These are phyloP conservation scores for Diacarnus erythraeanus DNA, from an alignment of 37 sponge, comb jelly and placozoan genomes.

Conservation along the genomic window DNA sequence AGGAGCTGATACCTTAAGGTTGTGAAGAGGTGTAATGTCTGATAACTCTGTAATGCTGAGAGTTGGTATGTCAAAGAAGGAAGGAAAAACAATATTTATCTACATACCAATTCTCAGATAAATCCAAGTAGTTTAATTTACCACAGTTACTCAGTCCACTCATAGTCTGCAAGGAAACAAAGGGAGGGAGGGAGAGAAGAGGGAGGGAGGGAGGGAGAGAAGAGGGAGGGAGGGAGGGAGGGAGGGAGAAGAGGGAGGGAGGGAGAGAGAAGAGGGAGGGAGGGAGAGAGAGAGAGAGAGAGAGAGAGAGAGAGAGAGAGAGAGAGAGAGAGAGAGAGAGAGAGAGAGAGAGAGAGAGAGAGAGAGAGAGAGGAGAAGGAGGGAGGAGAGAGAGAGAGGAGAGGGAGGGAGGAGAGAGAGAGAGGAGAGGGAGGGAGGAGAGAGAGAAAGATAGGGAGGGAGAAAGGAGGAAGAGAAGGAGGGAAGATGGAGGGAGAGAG, in stretches of 20 bases:
- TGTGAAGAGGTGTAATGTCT: slow-evolving; percentile 13
- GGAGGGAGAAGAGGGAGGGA: no score
- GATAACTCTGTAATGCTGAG: slow-evolving; percentile 16
- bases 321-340: slow-evolving; percentile 40
- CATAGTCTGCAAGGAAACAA: slow-evolving; percentile 13
- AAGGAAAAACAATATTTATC: background rate
- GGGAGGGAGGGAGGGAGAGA: no score
- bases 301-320: slow-evolving; percentile 43
- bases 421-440: no score
- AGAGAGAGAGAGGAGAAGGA: no score
- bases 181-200: no score
- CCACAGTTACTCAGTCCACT: slow-evolving; percentile 1
- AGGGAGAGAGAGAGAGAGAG: slow-evolving; percentile 6
- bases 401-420: no score
- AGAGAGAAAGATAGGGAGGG: no score
- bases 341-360: slow-evolving; percentile 51
- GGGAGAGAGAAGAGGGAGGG: slow-evolving; percentile 45
- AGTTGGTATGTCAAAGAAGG: background rate
- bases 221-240: no score
- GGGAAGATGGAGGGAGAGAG: no score
- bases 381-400: no score
- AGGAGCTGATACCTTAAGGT: slow-evolving; percentile 29
- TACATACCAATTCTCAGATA: slow-evolving; percentile 64
- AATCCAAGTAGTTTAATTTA: slow-evolving; percentile 47
- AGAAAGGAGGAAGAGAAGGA: no score